These are phyloP conservation scores for Cerastoderma edule DNA, from an alignment of 2,888 invertebrate species.

Conservation along the genomic window DNA sequence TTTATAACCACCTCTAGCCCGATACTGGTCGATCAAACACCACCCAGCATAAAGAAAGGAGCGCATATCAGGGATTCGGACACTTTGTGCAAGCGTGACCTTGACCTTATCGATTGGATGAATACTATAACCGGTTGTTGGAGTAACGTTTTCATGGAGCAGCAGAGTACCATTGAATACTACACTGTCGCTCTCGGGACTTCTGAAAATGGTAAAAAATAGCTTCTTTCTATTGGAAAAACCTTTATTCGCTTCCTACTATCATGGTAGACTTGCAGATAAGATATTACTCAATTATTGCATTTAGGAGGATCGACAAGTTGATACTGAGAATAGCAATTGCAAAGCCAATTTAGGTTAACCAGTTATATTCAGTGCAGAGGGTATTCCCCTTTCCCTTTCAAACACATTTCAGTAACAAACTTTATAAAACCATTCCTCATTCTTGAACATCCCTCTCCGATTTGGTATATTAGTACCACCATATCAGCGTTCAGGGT, in stretches of 20 bases:
- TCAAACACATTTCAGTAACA: no score
- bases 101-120: conserved; percentile 59
- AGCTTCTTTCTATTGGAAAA: not conserved
- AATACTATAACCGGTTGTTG: conserved; percentile 62
- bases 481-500: no score
- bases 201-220: conserved; percentile 33
- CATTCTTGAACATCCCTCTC: no score
- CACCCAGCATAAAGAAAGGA: conserved; percentile 56
- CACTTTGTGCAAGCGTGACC: conserved; percentile 49
- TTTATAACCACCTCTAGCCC: conserved; percentile 46
- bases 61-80: conserved; percentile 55
- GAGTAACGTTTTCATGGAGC: conserved; percentile 52
- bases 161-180: conserved; percentile 31
- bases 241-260: not conserved
- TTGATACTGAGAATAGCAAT: no score
- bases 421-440: no score
- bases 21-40: conserved; percentile 56
- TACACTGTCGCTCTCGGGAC: conserved; percentile 47
- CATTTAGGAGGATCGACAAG: no score
- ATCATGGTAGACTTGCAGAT: no score
- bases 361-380: no score
- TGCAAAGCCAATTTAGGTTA: no score
- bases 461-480: no score
- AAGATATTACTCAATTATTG: no score
- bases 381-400: not conserved